A percentile compares a stretch with the other conserved stretches of the same genome.
Conservation (phyloP, 2,113 vertebrate species). For the Rana temporaria region DNA sequence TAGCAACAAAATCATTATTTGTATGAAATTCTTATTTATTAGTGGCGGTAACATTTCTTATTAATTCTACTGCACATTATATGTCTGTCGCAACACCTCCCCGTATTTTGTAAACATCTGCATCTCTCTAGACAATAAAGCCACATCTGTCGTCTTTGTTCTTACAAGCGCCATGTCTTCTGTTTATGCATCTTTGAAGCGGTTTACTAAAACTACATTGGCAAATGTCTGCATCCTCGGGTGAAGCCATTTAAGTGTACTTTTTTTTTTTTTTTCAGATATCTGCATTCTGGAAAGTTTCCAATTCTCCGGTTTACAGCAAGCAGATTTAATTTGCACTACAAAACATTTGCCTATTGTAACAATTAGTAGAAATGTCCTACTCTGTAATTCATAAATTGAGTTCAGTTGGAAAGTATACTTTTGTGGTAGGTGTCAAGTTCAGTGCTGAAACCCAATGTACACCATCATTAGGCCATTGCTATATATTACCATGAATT, state of each 20-base stretch:
- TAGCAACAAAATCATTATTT: neutral
- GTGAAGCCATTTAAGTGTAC: neutral
- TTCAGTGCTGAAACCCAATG: neutral
- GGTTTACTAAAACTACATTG: conserved; percentile 50
- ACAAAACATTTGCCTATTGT: conserved; percentile 54
- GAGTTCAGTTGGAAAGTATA: conserved; percentile 44
- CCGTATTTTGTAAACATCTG: conserved; percentile 39
- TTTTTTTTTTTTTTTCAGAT: conserved; percentile 29
- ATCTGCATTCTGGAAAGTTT: conserved; percentile 36
- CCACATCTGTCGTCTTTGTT: conserved; percentile 44
- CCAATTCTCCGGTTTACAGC: conserved; percentile 47
- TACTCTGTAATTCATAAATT: conserved; percentile 54
- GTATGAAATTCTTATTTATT: neutral
- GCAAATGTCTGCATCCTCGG: conserved; percentile 40
- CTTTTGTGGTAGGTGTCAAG: neutral
- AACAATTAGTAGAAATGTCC: conserved; percentile 54
- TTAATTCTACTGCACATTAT: neutral
- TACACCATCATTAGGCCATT: neutral
- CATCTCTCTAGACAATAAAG: conserved; percentile 28
- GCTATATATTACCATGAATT: no score
- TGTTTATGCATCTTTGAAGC: conserved; percentile 43
- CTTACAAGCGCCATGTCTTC: conserved; percentile 11
- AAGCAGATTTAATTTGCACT: conserved; percentile 51
- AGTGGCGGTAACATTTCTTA: neutral
- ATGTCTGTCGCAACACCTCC: neutral